Percentiles rank a stretch among this genome's conserved stretches.
These are phyloP conservation scores for Folsomia manolachei DNA, from an alignment of 2,888 invertebrate species.

Conservation along the genomic window DNA sequence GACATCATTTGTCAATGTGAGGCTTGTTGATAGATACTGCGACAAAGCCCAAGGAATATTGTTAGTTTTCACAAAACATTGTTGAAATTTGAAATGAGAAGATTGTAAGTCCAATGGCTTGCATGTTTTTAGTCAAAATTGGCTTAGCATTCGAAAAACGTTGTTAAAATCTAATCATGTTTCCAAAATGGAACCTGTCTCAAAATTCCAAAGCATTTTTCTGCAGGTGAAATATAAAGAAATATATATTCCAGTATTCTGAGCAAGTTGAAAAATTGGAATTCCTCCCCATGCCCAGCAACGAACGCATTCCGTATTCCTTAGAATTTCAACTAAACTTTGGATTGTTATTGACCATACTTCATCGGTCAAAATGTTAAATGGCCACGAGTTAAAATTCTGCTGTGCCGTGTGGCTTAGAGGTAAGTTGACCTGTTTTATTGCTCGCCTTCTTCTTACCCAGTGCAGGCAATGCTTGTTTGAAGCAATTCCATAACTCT, in stretches of 20 bases:
- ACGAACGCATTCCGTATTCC: not conserved
- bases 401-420: not conserved
- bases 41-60: too few species aligned
- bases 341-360: constrained; percentile 10
- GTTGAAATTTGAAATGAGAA: too few species aligned
- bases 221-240: not conserved
- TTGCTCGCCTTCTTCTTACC: too few species aligned
- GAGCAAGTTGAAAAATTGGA: not conserved
- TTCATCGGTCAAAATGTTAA: constrained; percentile 1
- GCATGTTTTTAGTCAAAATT: too few species aligned
- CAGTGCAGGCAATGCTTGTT: not conserved
- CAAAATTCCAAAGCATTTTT: not conserved
- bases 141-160: too few species aligned
- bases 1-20: too few species aligned
- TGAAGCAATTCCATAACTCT: constrained; percentile 18
- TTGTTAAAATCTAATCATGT: too few species aligned
- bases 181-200: too few species aligned
- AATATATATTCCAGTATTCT: too few species aligned
- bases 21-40: too few species aligned
- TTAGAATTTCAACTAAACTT: not conserved
- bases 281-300: not conserved
- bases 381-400: not conserved
- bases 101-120: too few species aligned
- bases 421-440: constrained; percentile 25
- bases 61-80: too few species aligned